Percentiles rank a stretch among this genome's conserved stretches.
Evolutionary conservation across 2,888 invertebrate species (phyloP).

Genomic region (Lobophora halterata): DNA sequence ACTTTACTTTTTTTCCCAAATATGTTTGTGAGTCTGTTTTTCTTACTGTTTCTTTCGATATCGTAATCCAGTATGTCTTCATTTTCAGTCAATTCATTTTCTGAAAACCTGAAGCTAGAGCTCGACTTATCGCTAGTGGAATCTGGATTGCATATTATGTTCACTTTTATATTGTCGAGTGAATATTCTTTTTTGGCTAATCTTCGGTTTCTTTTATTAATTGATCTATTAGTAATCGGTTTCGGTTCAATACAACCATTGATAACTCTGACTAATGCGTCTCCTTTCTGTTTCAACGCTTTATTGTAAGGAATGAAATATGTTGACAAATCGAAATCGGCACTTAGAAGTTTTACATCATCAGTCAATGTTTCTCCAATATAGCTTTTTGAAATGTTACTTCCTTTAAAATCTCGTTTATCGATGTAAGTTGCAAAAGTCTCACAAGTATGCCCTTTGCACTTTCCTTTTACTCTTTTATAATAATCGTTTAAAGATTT

Average conservation of each 20-base stretch:
- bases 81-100: neutral
- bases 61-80: constrained; percentile 3
- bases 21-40: neutral
- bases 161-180: constrained; percentile 59
- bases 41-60: constrained; percentile 32
- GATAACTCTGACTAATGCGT: constrained; percentile 32
- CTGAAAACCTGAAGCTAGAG: neutral
- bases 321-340: constrained; percentile 3
- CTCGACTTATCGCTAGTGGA: neutral
- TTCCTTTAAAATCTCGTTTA: constrained; percentile 39
- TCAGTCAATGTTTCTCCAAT: constrained; percentile 15
- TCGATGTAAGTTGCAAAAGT: constrained; percentile 49
- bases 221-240: constrained; percentile 26
- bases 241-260: constrained; percentile 34
- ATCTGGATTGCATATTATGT: constrained; percentile 54
- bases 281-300: constrained; percentile 34
- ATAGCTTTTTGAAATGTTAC: constrained; percentile 22
- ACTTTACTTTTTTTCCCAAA: constrained; percentile 29
- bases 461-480: constrained; percentile 61
- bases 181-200: constrained; percentile 46
- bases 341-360: constrained; percentile 10
- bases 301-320: constrained; percentile 27
- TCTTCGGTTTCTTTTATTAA: constrained; percentile 15
- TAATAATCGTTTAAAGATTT: constrained; percentile 55
- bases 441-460: constrained; percentile 55